A percentile compares a stretch with the other conserved stretches of the same genome.
phyloP scores from a whole-genome alignment of 2,113 vertebrate species.

The Phyllostomus hastatus region DNA sequence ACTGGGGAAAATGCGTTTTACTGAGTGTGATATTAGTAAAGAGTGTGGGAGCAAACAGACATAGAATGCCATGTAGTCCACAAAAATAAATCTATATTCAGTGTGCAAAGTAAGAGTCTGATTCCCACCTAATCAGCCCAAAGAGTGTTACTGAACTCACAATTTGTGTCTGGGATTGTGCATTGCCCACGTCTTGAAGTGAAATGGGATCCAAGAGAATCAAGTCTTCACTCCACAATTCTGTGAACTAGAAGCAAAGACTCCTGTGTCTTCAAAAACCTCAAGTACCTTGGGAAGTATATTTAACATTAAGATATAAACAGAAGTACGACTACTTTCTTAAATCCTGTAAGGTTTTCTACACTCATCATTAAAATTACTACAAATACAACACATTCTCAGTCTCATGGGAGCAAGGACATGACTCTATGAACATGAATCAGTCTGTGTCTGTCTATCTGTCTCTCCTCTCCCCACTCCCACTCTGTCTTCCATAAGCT shows the following conservation, averaged over 20 bases:
- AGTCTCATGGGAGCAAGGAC: accelerated
- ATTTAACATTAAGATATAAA: not conserved
- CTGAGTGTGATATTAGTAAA: not conserved
- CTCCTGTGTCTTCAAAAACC: not conserved
- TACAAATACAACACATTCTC: not conserved
- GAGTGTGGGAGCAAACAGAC: not conserved
- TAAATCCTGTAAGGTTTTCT: not conserved
- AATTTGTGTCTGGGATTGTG: not conserved
- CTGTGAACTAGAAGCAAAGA: not conserved
- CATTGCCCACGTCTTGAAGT: not conserved
- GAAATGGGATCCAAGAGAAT: not conserved
- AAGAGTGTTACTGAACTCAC: not conserved
- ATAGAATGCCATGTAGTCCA: not conserved
- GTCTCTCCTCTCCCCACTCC: too few relatives aligned
- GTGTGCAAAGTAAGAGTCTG: not conserved
- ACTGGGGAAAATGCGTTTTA: not conserved
- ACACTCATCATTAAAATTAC: not conserved
- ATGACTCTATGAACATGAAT: not conserved
- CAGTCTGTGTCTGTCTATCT: not conserved
- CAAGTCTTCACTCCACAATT: not conserved
- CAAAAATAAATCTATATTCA: not conserved
- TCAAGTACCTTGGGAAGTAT: not conserved
- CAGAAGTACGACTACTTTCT: not conserved
- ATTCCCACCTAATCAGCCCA: not conserved
- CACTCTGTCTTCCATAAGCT: not conserved